Conservation (phyloP, 2,888 invertebrate species). For the Pandemis cinnamomeana region DNA sequence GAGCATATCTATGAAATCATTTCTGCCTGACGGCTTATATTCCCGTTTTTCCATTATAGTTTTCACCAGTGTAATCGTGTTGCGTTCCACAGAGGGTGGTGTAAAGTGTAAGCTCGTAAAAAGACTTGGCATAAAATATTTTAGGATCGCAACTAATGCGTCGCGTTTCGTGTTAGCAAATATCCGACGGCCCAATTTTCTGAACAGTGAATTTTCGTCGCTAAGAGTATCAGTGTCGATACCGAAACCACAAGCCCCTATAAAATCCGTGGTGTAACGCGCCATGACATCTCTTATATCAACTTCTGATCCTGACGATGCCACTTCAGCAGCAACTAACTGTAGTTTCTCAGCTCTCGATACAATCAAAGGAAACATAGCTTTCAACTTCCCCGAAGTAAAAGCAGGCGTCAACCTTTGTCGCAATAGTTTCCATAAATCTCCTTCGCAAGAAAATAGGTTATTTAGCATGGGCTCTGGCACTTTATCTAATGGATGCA, state of each 20-base stretch:
- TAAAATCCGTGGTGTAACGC: constrained; percentile 47
- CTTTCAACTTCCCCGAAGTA: constrained; percentile 48
- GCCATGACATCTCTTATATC: constrained; percentile 44
- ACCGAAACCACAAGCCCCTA: constrained; percentile 47
- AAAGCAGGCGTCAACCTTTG: constrained; percentile 46
- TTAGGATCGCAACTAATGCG: constrained; percentile 17
- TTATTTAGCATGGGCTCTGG: constrained; percentile 46
- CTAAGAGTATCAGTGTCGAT: constrained; percentile 45
- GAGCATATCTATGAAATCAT: constrained; percentile 51
- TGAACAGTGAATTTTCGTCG: constrained; percentile 46
- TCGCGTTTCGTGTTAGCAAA: constrained; percentile 38
- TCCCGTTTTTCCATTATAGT: constrained; percentile 44
- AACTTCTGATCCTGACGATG: constrained; percentile 21
- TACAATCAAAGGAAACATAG: constrained; percentile 49
- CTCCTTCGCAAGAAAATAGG: constrained; percentile 48
- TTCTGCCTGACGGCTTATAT: constrained; percentile 46
- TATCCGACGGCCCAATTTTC: constrained; percentile 45
- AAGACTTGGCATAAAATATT: constrained; percentile 26
- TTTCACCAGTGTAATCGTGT: constrained; percentile 34
- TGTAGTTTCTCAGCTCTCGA: constrained; percentile 44
- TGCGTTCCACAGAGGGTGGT: constrained; percentile 14
- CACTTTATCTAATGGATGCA: constrained; percentile 40
- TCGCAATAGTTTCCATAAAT: constrained; percentile 44
- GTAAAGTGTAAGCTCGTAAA: constrained; percentile 4
- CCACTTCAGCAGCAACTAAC: constrained; percentile 27